A percentile compares a stretch with the other conserved stretches of the same genome.
Evolutionary conservation across 2,113 vertebrate species (phyloP).

Genomic region (Silurus asotus): DNA sequence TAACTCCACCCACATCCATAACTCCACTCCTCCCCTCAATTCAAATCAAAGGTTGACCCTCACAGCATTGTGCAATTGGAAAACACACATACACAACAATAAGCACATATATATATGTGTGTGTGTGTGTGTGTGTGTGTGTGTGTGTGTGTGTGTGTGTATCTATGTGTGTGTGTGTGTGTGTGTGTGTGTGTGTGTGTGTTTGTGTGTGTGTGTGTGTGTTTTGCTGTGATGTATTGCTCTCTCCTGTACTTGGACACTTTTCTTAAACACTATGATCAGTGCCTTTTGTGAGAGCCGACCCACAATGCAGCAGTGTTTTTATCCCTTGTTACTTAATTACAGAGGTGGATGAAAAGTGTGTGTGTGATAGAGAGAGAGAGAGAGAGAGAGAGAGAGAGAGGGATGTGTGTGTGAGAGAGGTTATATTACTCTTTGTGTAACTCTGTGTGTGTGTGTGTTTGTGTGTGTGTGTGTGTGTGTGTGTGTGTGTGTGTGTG

Average conservation of each 20-base stretch:
- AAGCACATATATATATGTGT: neutral
- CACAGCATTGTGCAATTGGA: neutral
- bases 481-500: neutral
- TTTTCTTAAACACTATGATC: slow-evolving; percentile 50
- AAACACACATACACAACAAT: neutral
- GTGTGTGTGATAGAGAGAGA: slow-evolving; percentile 33
- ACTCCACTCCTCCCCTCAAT: neutral
- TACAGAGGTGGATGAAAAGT: slow-evolving; percentile 14
- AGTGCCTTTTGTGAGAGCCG: slow-evolving; percentile 35
- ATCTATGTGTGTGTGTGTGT: neutral
- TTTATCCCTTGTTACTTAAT: slow-evolving; percentile 37
- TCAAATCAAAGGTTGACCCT: neutral
- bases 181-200: neutral
- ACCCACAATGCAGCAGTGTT: slow-evolving; percentile 41
- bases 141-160: neutral
- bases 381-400: neutral
- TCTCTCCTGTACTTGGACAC: slow-evolving; percentile 37
- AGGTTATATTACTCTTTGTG: neutral
- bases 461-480: neutral
- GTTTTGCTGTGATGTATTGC: neutral
- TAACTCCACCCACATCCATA: neutral
- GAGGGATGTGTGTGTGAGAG: neutral
- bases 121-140: neutral
- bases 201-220: neutral
- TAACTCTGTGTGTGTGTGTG: neutral